These are phyloP conservation scores for Cerastis leucographa DNA, from an alignment of 2,888 invertebrate genomes.

Conservation along the genomic window DNA sequence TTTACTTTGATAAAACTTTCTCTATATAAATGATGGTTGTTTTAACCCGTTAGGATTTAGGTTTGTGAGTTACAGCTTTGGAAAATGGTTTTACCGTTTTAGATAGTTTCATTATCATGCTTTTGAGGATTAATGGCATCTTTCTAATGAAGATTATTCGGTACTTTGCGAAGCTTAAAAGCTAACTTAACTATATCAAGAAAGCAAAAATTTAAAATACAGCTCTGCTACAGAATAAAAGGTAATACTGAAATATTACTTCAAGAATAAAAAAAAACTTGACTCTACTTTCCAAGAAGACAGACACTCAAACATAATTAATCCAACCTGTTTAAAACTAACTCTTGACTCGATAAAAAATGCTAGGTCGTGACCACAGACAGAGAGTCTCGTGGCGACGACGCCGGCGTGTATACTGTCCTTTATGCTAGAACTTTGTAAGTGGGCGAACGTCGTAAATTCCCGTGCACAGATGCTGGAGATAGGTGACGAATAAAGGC, in stretches of 20 bases:
- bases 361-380: slow-evolving; percentile 53
- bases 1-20: slow-evolving; percentile 73
- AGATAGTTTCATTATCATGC: slow-evolving; percentile 32
- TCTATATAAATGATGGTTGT: slow-evolving; percentile 63
- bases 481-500: slow-evolving; percentile 77
- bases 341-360: slow-evolving; percentile 51
- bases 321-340: slow-evolving; percentile 40
- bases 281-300: slow-evolving; percentile 1
- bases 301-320: slow-evolving; percentile 51
- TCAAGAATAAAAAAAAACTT: slow-evolving; percentile 9
- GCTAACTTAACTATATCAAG: background rate
- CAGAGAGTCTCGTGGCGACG: slow-evolving; percentile 48
- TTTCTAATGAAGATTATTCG: background rate
- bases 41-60: slow-evolving; percentile 59
- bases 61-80: slow-evolving; percentile 32
- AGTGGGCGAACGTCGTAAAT: slow-evolving; percentile 74
- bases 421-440: slow-evolving; percentile 71
- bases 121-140: background rate
- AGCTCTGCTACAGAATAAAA: background rate
- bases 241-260: background rate
- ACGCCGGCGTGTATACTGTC: slow-evolving; percentile 59
- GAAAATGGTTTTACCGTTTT: slow-evolving; percentile 5
- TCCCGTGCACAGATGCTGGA: slow-evolving; percentile 73
- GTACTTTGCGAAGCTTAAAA: background rate
- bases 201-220: background rate